These are phyloP conservation scores for Scomberomorus guttatus DNA, from an alignment of 2,797 vertebrate genomes.

Conservation along the genomic window DNA sequence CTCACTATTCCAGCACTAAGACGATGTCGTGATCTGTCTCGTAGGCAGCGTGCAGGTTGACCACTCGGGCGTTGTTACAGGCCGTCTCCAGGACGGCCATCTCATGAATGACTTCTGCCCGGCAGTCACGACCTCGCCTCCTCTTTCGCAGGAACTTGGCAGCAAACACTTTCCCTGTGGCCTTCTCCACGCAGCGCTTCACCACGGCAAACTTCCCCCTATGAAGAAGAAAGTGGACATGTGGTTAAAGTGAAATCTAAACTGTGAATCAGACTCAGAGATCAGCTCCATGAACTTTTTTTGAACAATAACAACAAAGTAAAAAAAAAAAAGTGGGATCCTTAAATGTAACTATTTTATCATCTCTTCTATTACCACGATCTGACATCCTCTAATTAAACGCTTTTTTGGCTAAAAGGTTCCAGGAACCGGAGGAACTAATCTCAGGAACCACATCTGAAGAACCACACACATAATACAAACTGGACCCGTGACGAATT, in stretches of 20 bases:
- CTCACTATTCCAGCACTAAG: constrained; percentile 95
- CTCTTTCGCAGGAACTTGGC: constrained; percentile 96
- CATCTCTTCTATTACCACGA: neutral
- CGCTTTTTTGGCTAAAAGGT: no score
- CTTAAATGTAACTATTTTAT: neutral
- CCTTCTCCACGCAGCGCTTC: constrained; percentile 93
- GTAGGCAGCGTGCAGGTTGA: constrained; percentile 93
- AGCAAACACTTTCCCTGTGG: constrained; percentile 93
- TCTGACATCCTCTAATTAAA: neutral
- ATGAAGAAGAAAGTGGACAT: neutral
- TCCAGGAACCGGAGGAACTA: no score
- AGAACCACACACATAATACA: no score
- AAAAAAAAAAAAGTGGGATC: neutral
- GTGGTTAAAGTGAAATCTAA: neutral
- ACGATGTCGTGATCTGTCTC: constrained; percentile 95
- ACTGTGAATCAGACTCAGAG: neutral
- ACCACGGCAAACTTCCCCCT: constrained; percentile 98
- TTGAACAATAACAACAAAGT: neutral
- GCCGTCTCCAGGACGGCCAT: constrained; percentile 94
- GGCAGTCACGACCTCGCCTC: constrained; percentile 93
- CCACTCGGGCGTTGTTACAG: constrained; percentile 88
- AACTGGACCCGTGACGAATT: no score
- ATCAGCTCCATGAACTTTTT: no score
- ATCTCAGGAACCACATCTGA: no score
- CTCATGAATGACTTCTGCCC: constrained; percentile 94